Conservation (phyloP, 1,140 invertebrate genomes). For the Oryctes rhinoceros region DNA sequence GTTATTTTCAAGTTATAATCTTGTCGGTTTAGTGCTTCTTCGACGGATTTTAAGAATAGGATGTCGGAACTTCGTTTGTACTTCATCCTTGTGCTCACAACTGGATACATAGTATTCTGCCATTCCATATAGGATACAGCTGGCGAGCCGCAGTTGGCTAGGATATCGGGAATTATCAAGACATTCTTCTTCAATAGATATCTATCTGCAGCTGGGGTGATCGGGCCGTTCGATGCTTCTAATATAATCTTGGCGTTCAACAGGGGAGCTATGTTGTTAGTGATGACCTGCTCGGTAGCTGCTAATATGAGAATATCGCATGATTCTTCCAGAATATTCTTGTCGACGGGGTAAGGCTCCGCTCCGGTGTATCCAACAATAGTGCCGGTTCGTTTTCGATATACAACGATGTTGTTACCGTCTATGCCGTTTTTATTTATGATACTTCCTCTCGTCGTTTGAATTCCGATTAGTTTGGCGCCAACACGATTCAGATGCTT, state of each 20-base stretch:
- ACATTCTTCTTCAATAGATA: conserved; percentile 95
- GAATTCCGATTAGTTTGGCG: conserved; percentile 92
- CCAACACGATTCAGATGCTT: conserved; percentile 95
- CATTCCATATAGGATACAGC: conserved; percentile 99
- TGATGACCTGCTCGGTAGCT: conserved; percentile 96
- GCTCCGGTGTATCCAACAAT: conserved; percentile 95
- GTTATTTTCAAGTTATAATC: neutral
- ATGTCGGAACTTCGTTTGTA: conserved; percentile 8
- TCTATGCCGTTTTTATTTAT: conserved; percentile 90
- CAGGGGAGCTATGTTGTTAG: conserved; percentile 88
- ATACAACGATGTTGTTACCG: conserved; percentile 73
- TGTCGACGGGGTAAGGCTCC: conserved; percentile 83
- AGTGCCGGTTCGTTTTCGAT: conserved; percentile 87
- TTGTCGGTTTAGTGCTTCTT: conserved; percentile 15
- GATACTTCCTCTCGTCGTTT: conserved; percentile 94
- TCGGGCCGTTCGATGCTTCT: conserved; percentile 98
- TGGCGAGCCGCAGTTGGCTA: conserved; percentile 98
- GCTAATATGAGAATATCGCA: conserved; percentile 99
- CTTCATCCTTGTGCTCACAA: neutral
- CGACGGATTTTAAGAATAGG: neutral
- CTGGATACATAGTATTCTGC: conserved; percentile 88
- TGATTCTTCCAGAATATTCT: conserved; percentile 84
- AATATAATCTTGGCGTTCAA: conserved; percentile 92
- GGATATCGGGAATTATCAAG: conserved; percentile 96
- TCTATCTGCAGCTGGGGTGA: conserved; percentile 95